Conservation (phyloP, 2,888 invertebrate genomes). For the Oxystoma pomonae region DNA sequence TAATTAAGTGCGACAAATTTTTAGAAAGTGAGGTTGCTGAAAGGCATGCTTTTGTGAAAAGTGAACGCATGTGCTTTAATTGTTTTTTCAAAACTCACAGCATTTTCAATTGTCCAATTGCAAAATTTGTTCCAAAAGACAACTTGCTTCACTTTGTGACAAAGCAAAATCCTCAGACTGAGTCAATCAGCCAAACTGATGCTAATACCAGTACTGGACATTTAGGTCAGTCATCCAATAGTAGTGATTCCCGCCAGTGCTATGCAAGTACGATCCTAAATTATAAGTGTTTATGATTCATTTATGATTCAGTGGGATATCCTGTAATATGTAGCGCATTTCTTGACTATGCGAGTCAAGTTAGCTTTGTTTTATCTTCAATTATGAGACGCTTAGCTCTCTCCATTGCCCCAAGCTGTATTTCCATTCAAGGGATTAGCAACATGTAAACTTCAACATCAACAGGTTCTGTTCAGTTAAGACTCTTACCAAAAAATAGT, state of each 20-base stretch:
- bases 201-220: not conserved
- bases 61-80: not conserved
- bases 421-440: not conserved
- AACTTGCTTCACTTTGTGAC: not conserved
- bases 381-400: not conserved
- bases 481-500: not conserved
- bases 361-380: not conserved
- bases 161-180: not conserved
- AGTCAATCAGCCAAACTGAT: not conserved
- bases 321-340: not conserved
- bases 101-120: not conserved
- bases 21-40: not conserved
- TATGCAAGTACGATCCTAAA: not conserved
- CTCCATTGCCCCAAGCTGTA: not conserved
- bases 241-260: not conserved
- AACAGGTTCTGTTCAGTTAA: not conserved
- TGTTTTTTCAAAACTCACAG: not conserved
- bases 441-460: not conserved
- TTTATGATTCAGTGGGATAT: not conserved
- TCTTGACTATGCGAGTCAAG: not conserved
- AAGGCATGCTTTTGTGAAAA: constrained; percentile 1
- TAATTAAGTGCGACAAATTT: constrained; percentile 2
- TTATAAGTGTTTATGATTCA: not conserved
- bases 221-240: not conserved
- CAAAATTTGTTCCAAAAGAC: not conserved